Base-by-base conservation (phyloP, 2,113 vertebrate genomes). In the Plestiodon gilberti region DNA sequence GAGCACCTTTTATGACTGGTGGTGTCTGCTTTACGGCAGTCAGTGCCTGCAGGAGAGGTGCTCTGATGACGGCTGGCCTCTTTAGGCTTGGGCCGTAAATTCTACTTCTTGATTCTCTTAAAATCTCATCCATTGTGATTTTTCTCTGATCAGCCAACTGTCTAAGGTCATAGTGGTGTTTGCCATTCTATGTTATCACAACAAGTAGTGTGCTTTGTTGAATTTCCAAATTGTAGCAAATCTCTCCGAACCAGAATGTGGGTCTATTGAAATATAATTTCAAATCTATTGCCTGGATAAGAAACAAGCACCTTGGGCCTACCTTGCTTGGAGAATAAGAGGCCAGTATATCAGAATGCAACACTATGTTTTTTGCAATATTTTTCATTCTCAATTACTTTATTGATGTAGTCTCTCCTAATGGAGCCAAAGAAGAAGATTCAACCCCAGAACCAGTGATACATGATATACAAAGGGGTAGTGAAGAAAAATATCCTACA, bases 401-500 rank as follows among this genome's bases (percentile, higher is more conserved):
- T 87, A 81, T 71, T 17, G 85, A 83, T 76, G 28, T 64, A 43
- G 70, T 64, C 43, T 65, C 64, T 25, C 64, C n/a, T 30, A 40
- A 88, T 65, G 75, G n/a, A 17, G 40, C 33, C 70, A 75, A 81
- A 67, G 69, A 43, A 30, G 80, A 85, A 75, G 82, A 80, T 81
- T 20, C 87, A 69, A 81, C 78, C 35, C 70, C 20, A 64, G 81
- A 43, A 81, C 57, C 87, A 43, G 59, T 84, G 64, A 83, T 57
- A 23, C 65, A 33, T 33, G n/a, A 30, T 79, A 38, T 52, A 57
- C 33, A 83, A n/a, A 62, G 70, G 83, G 83, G 43, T 78, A 67
- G 33, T 65, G 88, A 88, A 84, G 92, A 91, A 1, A 83, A 92
- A 48, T 91, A 88, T 77, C 88, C 90, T 84, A 78, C 82, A 86